A percentile compares a stretch with the other conserved stretches of the same genome.
phyloP scores from a whole-genome alignment of 2,888 invertebrate species.

The Agriopis aurantiaria region DNA sequence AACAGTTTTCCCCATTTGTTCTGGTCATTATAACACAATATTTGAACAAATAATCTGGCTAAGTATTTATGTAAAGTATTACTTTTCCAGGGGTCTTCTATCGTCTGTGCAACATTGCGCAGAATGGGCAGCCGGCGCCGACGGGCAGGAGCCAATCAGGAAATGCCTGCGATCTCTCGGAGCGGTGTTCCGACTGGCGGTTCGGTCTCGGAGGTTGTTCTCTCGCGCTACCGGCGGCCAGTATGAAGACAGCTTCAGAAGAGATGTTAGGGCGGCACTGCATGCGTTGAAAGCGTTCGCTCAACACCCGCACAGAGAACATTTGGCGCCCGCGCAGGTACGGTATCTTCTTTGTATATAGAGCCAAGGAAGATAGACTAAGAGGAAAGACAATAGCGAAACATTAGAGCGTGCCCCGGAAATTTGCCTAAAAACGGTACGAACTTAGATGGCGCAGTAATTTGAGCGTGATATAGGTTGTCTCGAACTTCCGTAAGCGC shows the following conservation, averaged over 20 bases:
- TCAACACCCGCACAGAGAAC: constrained; percentile 89
- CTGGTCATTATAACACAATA: too few relatives aligned
- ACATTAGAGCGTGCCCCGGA: too few relatives aligned
- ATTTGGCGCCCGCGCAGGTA: constrained; percentile 92
- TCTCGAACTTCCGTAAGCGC: too few relatives aligned
- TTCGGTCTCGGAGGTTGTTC: constrained; percentile 94
- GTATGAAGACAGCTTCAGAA: constrained; percentile 94
- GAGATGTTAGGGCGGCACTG: constrained; percentile 93
- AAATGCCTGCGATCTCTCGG: constrained; percentile 96
- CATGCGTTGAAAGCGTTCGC: constrained; percentile 91
- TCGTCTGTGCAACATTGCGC: constrained; percentile 96
- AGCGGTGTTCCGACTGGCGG: constrained; percentile 96
- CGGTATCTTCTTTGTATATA: background rate
- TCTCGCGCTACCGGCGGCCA: constrained; percentile 95
- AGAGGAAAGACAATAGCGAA: too few relatives aligned
- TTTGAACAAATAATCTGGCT: too few relatives aligned
- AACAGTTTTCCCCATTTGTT: too few relatives aligned
- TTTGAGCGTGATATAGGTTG: too few relatives aligned
- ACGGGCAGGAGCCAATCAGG: constrained; percentile 95
- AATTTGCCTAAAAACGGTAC: too few relatives aligned
- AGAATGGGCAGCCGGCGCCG: constrained; percentile 94
- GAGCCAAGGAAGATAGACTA: too few relatives aligned
- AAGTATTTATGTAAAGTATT: too few relatives aligned
- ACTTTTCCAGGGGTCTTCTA: constrained; percentile 89
- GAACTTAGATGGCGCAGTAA: too few relatives aligned